A percentile compares a stretch with the other conserved stretches of the same genome.
Evolutionary conservation across 2,113 vertebrate genomes (phyloP).

Genomic region (Bos indicus): DNA sequence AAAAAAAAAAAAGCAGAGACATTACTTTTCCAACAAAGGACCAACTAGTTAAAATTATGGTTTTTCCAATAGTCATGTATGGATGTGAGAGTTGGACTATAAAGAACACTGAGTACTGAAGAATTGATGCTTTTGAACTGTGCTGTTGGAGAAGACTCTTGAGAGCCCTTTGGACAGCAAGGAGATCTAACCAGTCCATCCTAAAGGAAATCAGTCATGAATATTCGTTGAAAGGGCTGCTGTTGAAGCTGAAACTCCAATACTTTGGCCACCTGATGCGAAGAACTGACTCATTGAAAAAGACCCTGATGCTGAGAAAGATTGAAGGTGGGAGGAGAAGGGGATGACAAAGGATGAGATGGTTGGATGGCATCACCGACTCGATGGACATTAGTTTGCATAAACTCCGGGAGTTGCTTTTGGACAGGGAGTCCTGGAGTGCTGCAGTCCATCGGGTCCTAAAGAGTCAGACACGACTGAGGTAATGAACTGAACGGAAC

Average conservation of each 20-base stretch:
- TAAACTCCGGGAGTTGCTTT: not conserved
- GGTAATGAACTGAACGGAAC: not conserved
- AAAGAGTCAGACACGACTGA: not conserved
- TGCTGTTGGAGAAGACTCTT: not conserved
- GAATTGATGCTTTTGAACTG: not conserved
- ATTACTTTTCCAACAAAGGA: not conserved
- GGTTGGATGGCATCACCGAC: not conserved
- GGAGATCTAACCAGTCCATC: not conserved
- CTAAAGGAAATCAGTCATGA: not conserved
- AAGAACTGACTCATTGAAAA: not conserved
- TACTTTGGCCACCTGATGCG: not conserved
- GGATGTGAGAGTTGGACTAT: not conserved
- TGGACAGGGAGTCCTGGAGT: not conserved
- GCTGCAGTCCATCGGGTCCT: fast-evolving
- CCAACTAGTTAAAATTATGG: not conserved
- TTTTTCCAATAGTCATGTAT: not conserved
- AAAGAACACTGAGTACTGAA: not conserved
- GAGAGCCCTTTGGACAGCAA: not conserved
- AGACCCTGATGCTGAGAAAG: not conserved
- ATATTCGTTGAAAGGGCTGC: not conserved
- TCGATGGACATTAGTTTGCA: not conserved
- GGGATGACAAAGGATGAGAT: not conserved
- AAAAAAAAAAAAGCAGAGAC: not conserved
- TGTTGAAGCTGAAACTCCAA: not conserved
- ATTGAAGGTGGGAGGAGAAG: not conserved